Evolutionary conservation across 2,797 vertebrate species (phyloP).

Genomic region (Rhadinocentrus ornatus): DNA sequence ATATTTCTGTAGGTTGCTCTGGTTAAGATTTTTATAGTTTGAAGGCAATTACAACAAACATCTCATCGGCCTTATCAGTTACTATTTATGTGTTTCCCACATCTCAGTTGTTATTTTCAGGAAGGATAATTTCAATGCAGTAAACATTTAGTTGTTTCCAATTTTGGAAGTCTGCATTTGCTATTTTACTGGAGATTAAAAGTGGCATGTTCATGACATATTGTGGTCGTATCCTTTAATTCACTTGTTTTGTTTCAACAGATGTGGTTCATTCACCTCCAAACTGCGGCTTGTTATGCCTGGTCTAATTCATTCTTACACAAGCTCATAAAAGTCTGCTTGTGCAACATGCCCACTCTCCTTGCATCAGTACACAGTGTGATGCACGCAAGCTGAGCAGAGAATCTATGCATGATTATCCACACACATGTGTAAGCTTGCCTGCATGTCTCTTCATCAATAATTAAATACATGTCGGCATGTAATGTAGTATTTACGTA

Average conservation of each 20-base stretch:
- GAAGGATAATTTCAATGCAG: conserved; percentile 18
- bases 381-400: conserved; percentile 10
- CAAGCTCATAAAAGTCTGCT: conserved; percentile 43
- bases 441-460: conserved; percentile 5
- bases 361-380: conserved; percentile 20
- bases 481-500: conserved; percentile 34
- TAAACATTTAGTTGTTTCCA: conserved; percentile 24
- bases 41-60: neutral
- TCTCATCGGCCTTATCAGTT: neutral
- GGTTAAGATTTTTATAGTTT: neutral
- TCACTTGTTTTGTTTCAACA: conserved; percentile 31
- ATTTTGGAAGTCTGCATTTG: conserved; percentile 12
- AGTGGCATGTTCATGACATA: conserved; percentile 40
- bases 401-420: conserved; percentile 3
- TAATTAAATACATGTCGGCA: conserved; percentile 28
- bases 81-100: neutral
- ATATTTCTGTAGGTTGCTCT: neutral
- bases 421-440: neutral
- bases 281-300: conserved; percentile 12
- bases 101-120: neutral
- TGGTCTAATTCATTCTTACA: conserved; percentile 23
- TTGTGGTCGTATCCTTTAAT: conserved; percentile 22
- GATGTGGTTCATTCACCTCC: conserved; percentile 42
- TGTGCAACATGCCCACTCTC: conserved; percentile 8
- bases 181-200: conserved; percentile 11